Conservation (phyloP, 1,140 invertebrate genomes). For the Sarcophaga bullata region DNA sequence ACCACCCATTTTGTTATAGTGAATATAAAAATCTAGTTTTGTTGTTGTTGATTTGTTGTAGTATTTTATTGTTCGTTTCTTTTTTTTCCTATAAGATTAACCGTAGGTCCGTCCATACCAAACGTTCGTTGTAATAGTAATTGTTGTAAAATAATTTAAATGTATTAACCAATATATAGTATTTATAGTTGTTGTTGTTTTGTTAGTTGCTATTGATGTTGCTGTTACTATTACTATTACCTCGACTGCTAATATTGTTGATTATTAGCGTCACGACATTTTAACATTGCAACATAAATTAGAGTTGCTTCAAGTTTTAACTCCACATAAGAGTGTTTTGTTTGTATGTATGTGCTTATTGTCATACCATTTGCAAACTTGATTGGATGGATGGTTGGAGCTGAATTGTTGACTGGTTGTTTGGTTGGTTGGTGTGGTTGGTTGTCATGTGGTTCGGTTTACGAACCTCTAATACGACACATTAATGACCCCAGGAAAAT, state of each 20-base stretch:
- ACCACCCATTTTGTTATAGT: background rate
- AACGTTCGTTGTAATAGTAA: background rate
- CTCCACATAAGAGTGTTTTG: no score
- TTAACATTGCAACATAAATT: slow-evolving; percentile 41
- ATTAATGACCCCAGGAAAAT: slow-evolving; percentile 30
- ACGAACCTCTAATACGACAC: slow-evolving; percentile 1
- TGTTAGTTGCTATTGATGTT: background rate
- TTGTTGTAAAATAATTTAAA: slow-evolving; percentile 31
- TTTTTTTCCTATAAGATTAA: background rate
- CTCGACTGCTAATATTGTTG: slow-evolving; percentile 1
- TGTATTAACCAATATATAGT: slow-evolving; percentile 31
- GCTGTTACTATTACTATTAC: background rate
- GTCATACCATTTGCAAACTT: slow-evolving; percentile 3
- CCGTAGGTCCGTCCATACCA: background rate
- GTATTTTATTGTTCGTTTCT: no score
- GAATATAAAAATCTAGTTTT: background rate
- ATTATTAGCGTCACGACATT: slow-evolving; percentile 41
- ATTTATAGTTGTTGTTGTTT: slow-evolving; percentile 10
- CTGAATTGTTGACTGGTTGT: background rate
- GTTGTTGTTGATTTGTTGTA: no score
- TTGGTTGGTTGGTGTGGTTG: background rate
- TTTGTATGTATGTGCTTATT: background rate
- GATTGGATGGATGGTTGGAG: background rate
- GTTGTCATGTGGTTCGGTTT: slow-evolving; percentile 23
- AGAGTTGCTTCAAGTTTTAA: slow-evolving; percentile 26